These are phyloP conservation scores for Dasyprocta punctata DNA, from an alignment of 2,113 vertebrate species.

Conservation along the genomic window DNA sequence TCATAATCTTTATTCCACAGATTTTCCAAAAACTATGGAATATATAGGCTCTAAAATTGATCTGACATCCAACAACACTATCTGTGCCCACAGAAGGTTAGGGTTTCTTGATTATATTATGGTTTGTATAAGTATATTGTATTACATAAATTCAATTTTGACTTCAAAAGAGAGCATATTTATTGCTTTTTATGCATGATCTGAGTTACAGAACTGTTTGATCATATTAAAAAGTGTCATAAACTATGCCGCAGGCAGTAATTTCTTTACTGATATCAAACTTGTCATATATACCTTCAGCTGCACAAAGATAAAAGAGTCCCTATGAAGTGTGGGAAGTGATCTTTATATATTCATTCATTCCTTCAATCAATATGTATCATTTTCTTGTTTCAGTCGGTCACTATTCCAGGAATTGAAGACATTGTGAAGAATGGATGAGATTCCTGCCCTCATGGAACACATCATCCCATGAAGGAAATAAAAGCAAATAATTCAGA, in stretches of 20 bases:
- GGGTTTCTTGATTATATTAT: background rate
- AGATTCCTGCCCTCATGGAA: background rate
- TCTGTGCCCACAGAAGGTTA: background rate
- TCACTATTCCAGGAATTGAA: background rate
- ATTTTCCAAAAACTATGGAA: background rate
- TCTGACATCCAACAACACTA: background rate
- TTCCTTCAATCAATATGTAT: background rate
- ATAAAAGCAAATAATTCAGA: background rate
- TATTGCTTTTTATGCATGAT: conserved; percentile 32
- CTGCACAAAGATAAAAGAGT: background rate
- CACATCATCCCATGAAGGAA: background rate
- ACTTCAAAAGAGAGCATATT: conserved; percentile 41
- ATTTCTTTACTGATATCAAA: background rate
- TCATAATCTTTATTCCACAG: background rate
- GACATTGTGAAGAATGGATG: background rate
- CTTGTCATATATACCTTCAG: background rate
- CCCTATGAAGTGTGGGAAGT: background rate
- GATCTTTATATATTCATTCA: background rate
- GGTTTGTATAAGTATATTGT: background rate
- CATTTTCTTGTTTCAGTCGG: background rate
- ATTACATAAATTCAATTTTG: conserved; percentile 36
- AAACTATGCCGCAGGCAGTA: background rate
- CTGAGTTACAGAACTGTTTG: conserved; percentile 20
- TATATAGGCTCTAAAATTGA: background rate
- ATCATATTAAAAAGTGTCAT: conserved; percentile 23